These are phyloP conservation scores for Shinisaurus crocodilurus DNA, from an alignment of 2,113 vertebrate genomes.

Conservation along the genomic window DNA sequence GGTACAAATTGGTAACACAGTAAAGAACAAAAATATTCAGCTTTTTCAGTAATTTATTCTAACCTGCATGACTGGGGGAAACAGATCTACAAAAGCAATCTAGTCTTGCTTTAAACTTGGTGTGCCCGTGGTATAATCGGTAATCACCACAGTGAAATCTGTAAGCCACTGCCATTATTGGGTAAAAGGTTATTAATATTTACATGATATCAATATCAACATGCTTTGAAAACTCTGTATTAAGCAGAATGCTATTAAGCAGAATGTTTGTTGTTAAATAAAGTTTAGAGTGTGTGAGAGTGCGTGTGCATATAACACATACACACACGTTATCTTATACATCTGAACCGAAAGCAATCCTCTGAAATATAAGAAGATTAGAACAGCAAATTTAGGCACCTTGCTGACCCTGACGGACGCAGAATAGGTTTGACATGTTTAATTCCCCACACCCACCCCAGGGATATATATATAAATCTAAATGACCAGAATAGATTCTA, in stretches of 20 bases:
- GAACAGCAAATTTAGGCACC: background rate
- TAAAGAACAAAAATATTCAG: background rate
- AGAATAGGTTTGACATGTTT: background rate
- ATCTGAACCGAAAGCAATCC: background rate
- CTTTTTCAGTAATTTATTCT: background rate
- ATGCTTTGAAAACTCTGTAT: background rate
- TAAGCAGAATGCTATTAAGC: background rate
- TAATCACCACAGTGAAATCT: background rate
- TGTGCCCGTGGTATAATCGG: background rate
- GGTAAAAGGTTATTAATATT: background rate
- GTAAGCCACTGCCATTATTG: background rate
- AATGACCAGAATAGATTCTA: background rate
- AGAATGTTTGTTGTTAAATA: too few relatives aligned
- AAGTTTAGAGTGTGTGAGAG: too few relatives aligned
- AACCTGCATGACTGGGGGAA: background rate
- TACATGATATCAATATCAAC: background rate
- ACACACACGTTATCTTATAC: background rate
- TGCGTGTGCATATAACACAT: background rate
- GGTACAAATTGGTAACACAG: background rate
- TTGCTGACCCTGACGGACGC: background rate
- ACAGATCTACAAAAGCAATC: background rate
- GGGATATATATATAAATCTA: background rate
- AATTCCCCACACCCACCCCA: background rate
- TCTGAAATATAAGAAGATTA: background rate
- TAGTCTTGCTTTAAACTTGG: background rate